Percentiles rank a stretch among this genome's conserved stretches.
These are phyloP conservation scores for Thunnus thynnus DNA, from an alignment of 2,113 vertebrate genomes.

Conservation along the genomic window DNA sequence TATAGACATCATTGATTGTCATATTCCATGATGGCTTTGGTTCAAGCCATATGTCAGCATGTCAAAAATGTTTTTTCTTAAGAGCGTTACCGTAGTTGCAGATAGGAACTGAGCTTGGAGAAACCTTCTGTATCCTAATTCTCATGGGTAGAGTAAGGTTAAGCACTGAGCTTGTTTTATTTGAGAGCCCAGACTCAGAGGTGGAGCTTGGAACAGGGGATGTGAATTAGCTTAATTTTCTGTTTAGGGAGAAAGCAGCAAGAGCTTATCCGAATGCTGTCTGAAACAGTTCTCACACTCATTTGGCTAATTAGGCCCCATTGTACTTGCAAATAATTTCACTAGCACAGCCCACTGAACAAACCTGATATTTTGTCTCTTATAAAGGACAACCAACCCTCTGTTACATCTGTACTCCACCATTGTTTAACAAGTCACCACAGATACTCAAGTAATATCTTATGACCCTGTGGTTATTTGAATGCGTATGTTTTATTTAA, in stretches of 20 bases:
- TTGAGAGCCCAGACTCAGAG: conserved; percentile 8
- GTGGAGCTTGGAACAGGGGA: background rate
- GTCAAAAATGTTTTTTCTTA: too few species aligned
- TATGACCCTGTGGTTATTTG: background rate
- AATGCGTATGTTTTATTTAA: conserved; percentile 8
- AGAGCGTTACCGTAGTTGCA: background rate
- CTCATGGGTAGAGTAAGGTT: conserved; percentile 1
- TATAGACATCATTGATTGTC: too few species aligned
- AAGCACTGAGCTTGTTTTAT: conserved; percentile 33
- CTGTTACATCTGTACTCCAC: conserved; percentile 3
- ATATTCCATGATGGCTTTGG: too few species aligned
- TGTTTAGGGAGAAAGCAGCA: conserved; percentile 16
- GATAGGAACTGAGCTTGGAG: background rate
- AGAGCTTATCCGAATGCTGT: conserved; percentile 16
- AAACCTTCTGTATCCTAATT: conserved; percentile 11
- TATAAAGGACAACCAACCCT: background rate
- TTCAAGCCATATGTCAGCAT: too few species aligned
- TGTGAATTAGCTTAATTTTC: conserved; percentile 37
- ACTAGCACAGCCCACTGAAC: background rate
- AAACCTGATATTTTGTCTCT: conserved; percentile 18
- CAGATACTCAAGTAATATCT: conserved; percentile 5
- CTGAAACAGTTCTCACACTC: conserved; percentile 33
- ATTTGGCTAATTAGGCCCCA: conserved; percentile 50
- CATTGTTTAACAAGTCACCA: background rate
- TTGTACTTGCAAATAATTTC: conserved; percentile 56